Evolutionary conservation across 2,113 vertebrate genomes (phyloP).

Genomic region (Rhinoptilus africanus): DNA sequence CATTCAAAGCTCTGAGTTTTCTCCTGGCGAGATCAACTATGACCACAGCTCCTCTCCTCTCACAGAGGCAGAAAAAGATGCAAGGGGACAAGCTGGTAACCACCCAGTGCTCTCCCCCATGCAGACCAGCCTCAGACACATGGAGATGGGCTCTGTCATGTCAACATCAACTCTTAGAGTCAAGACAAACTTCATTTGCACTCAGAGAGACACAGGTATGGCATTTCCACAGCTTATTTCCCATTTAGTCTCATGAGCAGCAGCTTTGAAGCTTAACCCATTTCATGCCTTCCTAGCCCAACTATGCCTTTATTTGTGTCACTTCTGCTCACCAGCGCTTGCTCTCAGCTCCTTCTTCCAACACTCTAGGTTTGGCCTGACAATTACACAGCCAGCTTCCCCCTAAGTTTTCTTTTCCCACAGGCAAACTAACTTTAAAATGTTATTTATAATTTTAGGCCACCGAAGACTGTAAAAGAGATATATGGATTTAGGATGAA

Average conservation of each 20-base stretch:
- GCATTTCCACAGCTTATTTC: background rate
- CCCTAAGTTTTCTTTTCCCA: background rate
- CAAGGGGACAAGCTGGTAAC: background rate
- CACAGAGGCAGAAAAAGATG: background rate
- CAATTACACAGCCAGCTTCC: background rate
- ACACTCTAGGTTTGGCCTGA: background rate
- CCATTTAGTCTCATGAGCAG: background rate
- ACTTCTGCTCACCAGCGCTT: background rate
- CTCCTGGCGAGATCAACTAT: background rate
- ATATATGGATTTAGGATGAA: background rate
- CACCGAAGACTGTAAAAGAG: background rate
- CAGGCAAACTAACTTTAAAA: background rate
- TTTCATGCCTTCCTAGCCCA: background rate
- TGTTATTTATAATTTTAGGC: background rate
- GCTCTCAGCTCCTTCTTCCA: background rate
- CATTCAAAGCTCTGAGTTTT: background rate
- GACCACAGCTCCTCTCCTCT: background rate
- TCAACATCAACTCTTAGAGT: rapidly evolving
- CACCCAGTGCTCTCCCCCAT: background rate
- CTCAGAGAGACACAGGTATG: background rate
- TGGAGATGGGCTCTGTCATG: background rate
- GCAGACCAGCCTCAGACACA: rapidly evolving
- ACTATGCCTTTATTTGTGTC: background rate
- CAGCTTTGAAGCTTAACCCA: background rate
- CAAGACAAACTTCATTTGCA: background rate